Conservation (phyloP, 2,113 vertebrate genomes). For the Smithornis capensis region DNA sequence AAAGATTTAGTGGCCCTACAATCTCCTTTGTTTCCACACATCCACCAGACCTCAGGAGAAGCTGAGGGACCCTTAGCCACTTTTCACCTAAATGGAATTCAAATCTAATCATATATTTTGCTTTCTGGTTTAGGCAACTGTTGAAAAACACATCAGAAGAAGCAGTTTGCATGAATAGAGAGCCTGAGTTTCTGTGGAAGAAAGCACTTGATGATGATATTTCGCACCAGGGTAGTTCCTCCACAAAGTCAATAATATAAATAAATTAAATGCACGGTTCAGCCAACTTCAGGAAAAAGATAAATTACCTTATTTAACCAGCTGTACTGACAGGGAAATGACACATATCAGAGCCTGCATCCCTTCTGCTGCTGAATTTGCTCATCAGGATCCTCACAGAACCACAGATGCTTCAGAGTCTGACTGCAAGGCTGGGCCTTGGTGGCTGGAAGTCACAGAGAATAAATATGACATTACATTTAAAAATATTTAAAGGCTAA, state of each 20-base stretch:
- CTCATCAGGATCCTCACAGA: background rate
- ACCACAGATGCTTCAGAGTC: background rate
- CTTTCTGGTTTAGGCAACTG: background rate
- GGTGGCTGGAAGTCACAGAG: background rate
- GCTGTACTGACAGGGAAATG: background rate
- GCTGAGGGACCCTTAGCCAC: background rate
- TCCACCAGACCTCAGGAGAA: background rate
- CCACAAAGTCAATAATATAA: constrained; percentile 5
- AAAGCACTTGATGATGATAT: background rate
- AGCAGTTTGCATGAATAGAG: background rate
- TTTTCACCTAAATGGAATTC: background rate
- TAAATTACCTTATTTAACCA: constrained; percentile 38
- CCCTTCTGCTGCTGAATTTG: background rate
- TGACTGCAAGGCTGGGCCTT: background rate
- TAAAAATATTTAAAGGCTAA: constrained; percentile 5
- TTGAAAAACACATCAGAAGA: constrained; percentile 1
- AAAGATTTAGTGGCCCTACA: background rate
- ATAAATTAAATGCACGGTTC: constrained; percentile 4
- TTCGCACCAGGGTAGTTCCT: background rate
- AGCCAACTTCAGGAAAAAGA: background rate
- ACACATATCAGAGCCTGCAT: background rate
- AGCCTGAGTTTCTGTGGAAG: background rate
- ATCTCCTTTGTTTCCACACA: background rate
- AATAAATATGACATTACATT: background rate
- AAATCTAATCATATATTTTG: background rate